Base-by-base conservation (phyloP, 2,797 vertebrate genomes). In the Dicrostonyx torquatus region DNA sequence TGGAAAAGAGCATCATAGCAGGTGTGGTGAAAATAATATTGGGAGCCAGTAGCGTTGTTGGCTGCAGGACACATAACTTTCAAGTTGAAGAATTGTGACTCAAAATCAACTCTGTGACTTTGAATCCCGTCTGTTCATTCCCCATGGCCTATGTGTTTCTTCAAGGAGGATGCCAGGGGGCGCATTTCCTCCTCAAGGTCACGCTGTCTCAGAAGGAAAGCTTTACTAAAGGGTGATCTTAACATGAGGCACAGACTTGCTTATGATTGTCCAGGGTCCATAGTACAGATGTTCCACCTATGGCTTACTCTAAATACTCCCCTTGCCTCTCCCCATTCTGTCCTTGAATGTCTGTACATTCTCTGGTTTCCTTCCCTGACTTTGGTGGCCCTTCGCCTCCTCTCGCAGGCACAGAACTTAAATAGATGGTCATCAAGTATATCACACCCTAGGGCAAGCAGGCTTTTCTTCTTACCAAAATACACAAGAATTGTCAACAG, bases 261-360 rank as follows among this genome's bases (percentile, higher is more conserved):
- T 84, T 73, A 31, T 3, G 40, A 66, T 50, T 93, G 37, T 10
- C 29, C 11, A 20, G 58, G 53, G 66, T 12, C 73, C 18, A 22
- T 18, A 4, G 26, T 43, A 17, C 2, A 2, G 1, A 31, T 22
- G 1, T 13, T 4, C 9, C 20, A 22, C 60, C 31, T 1, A 4
- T 43, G 31, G 17, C 4, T 73, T 5, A 29, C 5, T 1, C 14
- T 0, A 8, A 70, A 29, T 12, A 48, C 22, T 40, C 58, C 5
- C 9, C 5, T 17, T 64, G 2, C 18, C 15, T 72, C 15, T 48
- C 4, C 0, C 15, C 55, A 31, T 1, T 53, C 48, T 85, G 14
- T 43, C 6, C 7, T 1, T 17, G 3, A 5, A 5, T 8, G 0
- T 17, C 37, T 78, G 0, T 8, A 2, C 22, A 18, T 24, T 76